Evolutionary conservation across 2,797 vertebrate genomes (phyloP).

Genomic region (Manis crassicaudata): DNA sequence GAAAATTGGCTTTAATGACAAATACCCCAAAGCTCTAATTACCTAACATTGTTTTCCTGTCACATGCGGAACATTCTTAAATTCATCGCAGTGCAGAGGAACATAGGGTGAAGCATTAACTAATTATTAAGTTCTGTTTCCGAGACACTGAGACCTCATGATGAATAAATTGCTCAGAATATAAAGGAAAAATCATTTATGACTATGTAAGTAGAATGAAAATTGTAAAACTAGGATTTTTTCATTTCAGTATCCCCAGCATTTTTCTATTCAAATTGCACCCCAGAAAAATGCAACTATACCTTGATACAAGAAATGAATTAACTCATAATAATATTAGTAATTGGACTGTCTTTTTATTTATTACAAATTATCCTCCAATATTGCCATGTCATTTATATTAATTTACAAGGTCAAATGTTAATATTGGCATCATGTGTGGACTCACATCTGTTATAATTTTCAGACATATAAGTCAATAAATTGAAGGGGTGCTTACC

Average conservation of each 20-base stretch:
- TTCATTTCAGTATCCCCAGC: constrained; percentile 51
- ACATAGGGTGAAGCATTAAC: constrained; percentile 33
- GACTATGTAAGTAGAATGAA: not conserved
- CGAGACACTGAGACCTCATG: not conserved
- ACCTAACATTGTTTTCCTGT: constrained; percentile 53
- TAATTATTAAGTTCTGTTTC: constrained; percentile 57
- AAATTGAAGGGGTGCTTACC: constrained; percentile 88
- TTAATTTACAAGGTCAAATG: constrained; percentile 80
- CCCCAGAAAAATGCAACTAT: constrained; percentile 45
- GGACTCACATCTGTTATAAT: constrained; percentile 83
- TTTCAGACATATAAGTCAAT: constrained; percentile 72
- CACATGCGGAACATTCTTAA: constrained; percentile 39
- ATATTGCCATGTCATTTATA: constrained; percentile 78
- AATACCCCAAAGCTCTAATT: constrained; percentile 19
- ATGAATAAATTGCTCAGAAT: constrained; percentile 47
- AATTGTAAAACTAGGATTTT: not conserved
- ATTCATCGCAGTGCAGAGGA: constrained; percentile 48
- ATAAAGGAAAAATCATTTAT: constrained; percentile 22
- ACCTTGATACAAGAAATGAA: constrained; percentile 43
- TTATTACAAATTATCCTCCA: constrained; percentile 83
- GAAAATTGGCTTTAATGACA: constrained; percentile 58
- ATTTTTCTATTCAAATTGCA: constrained; percentile 58
- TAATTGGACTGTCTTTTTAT: constrained; percentile 75
- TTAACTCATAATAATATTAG: constrained; percentile 64
- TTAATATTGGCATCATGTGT: constrained; percentile 80